phyloP scores from a whole-genome alignment of 2,888 invertebrate species.

The Stramonita haemastoma region DNA sequence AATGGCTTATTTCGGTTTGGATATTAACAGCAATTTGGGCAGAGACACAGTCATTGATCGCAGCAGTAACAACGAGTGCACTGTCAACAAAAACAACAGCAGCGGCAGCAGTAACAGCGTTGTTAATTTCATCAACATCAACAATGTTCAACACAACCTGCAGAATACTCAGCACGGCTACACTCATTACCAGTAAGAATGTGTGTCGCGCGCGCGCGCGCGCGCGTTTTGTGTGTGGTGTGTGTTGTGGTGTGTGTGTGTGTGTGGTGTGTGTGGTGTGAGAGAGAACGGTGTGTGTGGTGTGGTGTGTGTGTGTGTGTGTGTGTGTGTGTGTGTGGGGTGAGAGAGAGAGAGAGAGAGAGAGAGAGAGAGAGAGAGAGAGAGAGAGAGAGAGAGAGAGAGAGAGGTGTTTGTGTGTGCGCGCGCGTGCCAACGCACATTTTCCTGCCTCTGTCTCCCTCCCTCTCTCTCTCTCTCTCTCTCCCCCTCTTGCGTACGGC shows the following conservation, averaged over 20 bases:
- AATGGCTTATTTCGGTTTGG: neutral
- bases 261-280: too few relatives aligned
- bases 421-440: neutral
- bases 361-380: too few relatives aligned
- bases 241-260: neutral
- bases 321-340: neutral
- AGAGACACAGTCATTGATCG: neutral
- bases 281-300: too few relatives aligned
- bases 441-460: too few relatives aligned
- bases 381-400: too few relatives aligned
- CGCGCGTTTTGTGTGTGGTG: neutral
- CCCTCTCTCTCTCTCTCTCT: too few relatives aligned
- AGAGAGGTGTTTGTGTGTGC: too few relatives aligned
- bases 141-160: neutral
- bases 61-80: neutral
- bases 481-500: too few relatives aligned
- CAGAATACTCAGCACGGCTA: neutral
- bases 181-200: neutral
- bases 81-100: neutral
- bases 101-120: neutral
- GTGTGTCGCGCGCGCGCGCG: neutral
- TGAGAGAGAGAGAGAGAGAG: too few relatives aligned
- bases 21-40: neutral
- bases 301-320: slow-evolving; percentile 17
- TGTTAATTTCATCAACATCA: neutral